Evolutionary conservation across 2,888 invertebrate species (phyloP), one percentile per base, ranked within the genome.

Genomic region (Sipha maydis): DNA sequence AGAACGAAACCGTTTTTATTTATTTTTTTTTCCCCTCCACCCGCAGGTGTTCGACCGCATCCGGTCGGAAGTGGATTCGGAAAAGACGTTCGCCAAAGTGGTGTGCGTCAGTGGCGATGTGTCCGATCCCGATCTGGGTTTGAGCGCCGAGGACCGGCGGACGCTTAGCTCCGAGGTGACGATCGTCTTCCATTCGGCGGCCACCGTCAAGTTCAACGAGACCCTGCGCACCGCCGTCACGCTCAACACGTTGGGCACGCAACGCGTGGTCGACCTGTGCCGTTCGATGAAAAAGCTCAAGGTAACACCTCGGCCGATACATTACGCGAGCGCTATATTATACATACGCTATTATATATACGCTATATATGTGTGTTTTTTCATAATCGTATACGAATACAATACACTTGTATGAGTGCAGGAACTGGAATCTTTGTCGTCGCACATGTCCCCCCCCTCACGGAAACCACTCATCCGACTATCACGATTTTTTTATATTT

Each of bases 121-220:
- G 61, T 91, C 91, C 14, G 91, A 91, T 83, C 91, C 91, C 5
- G 91, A 91, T 25, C 90, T 92, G 76, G 92, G 92, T 0, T 90
- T 92, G 28, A 90, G 90, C 38, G 90, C 90, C 1, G 91, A 92
- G 28, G 92, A 92, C 86, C 92, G 93, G 89, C 90, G 91, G 34
- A 90, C 91, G 25, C 91, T 92, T 11, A 89, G 89, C 14, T 91
- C 92, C 14, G 92, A 93, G 54, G 93, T 94, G 31, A 91, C 93
- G 71, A 91, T 94, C 69, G 94, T 94, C 21, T 94, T 94, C 91
- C 94, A 94, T 91, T 93, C 94, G 83, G 94, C 94, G 3, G 94
- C 94, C 41, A 94, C 94, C 1, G 93, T 94, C 84, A 92, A 93
- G 90, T 94, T 94, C 91, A 94, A 94, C 91, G 94, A 94, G 90